phyloP scores from a whole-genome alignment of 2,113 vertebrate species.

The Euleptes europaea region DNA sequence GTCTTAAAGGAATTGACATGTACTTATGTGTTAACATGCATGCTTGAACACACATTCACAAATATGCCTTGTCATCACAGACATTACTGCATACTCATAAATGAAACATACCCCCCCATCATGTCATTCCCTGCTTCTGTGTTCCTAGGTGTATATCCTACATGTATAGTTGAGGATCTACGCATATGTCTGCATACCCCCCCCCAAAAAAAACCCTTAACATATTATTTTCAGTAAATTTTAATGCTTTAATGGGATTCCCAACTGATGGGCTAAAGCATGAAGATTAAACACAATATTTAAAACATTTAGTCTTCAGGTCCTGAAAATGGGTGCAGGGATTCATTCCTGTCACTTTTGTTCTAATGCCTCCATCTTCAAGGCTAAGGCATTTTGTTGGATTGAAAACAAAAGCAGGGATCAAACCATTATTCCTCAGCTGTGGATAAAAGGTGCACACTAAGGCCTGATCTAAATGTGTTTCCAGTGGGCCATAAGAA shows the following conservation, averaged over 20 bases:
- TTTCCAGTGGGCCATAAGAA: too few relatives aligned
- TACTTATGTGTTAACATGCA: neutral
- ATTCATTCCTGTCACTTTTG: neutral
- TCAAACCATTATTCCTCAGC: neutral
- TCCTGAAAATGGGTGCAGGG: neutral
- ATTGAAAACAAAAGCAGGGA: neutral
- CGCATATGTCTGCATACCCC: too few relatives aligned
- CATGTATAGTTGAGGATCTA: too few relatives aligned
- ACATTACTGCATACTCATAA: neutral
- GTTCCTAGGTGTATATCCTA: too few relatives aligned
- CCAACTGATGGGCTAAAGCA: too few relatives aligned
- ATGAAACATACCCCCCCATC: too few relatives aligned
- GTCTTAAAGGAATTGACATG: neutral
- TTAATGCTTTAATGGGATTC: neutral
- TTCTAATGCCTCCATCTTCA: neutral
- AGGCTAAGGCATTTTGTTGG: neutral
- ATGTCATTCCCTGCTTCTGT: too few relatives aligned
- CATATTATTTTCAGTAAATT: neutral
- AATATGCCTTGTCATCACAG: neutral
- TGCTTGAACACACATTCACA: neutral
- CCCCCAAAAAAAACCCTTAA: neutral
- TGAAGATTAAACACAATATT: neutral
- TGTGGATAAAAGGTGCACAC: too few relatives aligned
- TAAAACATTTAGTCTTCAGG: neutral
- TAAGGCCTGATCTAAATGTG: too few relatives aligned